phyloP scores from a whole-genome alignment of 2,113 vertebrate species.

The Lontra canadensis region DNA sequence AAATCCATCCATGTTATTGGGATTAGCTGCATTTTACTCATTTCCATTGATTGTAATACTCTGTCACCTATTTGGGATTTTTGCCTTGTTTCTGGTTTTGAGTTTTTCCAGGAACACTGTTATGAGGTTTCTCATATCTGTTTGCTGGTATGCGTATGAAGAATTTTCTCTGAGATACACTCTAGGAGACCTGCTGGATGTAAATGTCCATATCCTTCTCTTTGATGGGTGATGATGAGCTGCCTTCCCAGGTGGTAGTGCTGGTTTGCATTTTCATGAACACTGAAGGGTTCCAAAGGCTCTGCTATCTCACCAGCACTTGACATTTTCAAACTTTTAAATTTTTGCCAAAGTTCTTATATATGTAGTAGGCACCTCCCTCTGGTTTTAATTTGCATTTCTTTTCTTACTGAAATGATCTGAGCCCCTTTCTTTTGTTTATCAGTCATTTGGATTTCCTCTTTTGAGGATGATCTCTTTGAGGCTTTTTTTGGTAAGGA shows the following conservation, averaged over 20 bases:
- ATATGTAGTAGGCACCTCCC: not conserved
- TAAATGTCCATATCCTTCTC: no score
- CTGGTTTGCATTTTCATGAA: no score
- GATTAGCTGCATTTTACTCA: not conserved
- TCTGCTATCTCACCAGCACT: no score
- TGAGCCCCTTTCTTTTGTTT: not conserved
- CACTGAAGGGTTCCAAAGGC: no score
- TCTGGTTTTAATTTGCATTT: not conserved
- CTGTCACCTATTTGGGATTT: not conserved
- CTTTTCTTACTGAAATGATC: not conserved
- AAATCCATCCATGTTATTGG: not conserved
- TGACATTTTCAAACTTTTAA: not conserved
- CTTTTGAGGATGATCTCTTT: not conserved
- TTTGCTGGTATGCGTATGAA: not conserved
- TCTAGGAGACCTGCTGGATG: not conserved
- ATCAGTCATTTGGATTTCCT: not conserved
- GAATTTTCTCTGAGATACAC: not conserved
- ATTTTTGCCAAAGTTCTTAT: not conserved
- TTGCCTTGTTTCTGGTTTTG: not conserved
- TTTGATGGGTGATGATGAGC: not conserved
- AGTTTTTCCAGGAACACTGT: not conserved
- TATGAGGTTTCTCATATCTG: not conserved
- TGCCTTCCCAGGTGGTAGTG: accelerated
- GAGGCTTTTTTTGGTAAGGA: not conserved
- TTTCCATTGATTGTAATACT: not conserved